Evolutionary conservation across 2,797 vertebrate species (phyloP).

Genomic region (Sandelia bainsii): DNA sequence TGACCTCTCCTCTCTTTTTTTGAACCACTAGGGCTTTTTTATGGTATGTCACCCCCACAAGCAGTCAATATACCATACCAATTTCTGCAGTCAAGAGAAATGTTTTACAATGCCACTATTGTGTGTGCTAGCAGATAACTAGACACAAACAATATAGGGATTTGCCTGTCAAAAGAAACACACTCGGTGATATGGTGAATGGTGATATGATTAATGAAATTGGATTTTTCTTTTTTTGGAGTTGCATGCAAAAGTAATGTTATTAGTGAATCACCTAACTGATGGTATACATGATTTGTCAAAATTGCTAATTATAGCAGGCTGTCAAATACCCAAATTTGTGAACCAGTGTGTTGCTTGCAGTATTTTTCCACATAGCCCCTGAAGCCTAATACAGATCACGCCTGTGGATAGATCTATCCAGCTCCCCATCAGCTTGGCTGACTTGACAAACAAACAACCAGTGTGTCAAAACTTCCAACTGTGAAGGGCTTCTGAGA

Average conservation of each 20-base stretch:
- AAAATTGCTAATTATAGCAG: constrained; percentile 48
- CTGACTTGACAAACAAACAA: constrained; percentile 87
- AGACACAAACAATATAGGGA: constrained; percentile 1
- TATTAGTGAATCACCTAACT: background rate
- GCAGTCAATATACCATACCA: constrained; percentile 30
- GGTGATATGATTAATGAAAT: constrained; percentile 1
- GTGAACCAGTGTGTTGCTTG: constrained; percentile 26
- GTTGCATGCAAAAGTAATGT: background rate
- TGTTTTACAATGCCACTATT: constrained; percentile 10
- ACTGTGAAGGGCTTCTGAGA: constrained; percentile 83
- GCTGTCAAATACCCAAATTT: constrained; percentile 33
- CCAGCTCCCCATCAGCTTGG: constrained; percentile 68
- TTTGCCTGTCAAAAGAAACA: background rate
- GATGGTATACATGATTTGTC: constrained; percentile 27
- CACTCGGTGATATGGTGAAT: background rate
- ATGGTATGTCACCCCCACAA: constrained; percentile 19
- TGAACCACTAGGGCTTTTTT: constrained; percentile 19
- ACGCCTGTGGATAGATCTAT: constrained; percentile 63
- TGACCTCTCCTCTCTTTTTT: constrained; percentile 6
- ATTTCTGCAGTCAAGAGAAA: constrained; percentile 7
- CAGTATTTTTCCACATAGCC: constrained; percentile 44
- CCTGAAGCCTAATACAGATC: constrained; percentile 65
- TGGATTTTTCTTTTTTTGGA: background rate
- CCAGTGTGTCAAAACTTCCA: constrained; percentile 81
- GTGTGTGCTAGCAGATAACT: background rate